A percentile compares a stretch with the other conserved stretches of the same genome.
phyloP scores from a whole-genome alignment of 2,113 vertebrate species.

The Anguilla japonica region DNA sequence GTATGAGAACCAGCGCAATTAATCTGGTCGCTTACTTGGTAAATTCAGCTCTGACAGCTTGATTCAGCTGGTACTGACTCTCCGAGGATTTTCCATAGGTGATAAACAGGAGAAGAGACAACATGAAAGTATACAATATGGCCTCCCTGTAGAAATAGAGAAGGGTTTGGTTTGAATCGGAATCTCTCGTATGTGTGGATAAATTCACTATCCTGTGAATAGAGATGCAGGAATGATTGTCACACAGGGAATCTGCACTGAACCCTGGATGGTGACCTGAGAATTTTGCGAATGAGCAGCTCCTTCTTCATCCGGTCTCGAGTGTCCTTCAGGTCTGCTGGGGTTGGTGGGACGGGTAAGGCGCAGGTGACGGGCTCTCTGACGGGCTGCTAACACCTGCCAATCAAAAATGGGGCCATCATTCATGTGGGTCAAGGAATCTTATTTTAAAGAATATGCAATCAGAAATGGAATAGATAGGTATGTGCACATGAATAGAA shows the following conservation, averaged over 20 bases:
- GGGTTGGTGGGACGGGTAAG: constrained; percentile 60
- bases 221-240: not conserved
- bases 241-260: not conserved
- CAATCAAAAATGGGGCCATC: constrained; percentile 14
- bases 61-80: constrained; percentile 61
- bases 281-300: constrained; percentile 40
- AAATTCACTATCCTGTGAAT: not conserved
- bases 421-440: not conserved
- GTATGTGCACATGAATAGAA: not conserved
- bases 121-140: constrained; percentile 45
- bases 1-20: not conserved
- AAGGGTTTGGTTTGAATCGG: not conserved
- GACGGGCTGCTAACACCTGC: constrained; percentile 68
- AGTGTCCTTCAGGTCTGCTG: constrained; percentile 56
- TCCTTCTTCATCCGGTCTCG: constrained; percentile 55
- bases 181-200: not conserved
- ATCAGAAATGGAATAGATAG: not conserved
- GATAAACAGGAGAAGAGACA: constrained; percentile 63
- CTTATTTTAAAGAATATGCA: not conserved
- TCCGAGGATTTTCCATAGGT: constrained; percentile 45
- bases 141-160: constrained; percentile 60
- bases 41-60: constrained; percentile 62
- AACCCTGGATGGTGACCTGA: constrained; percentile 60
- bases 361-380: constrained; percentile 63
- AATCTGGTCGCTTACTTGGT: constrained; percentile 57